phyloP scores from a whole-genome alignment of 1,140 invertebrate species.

The Eufriesea mexicana region DNA sequence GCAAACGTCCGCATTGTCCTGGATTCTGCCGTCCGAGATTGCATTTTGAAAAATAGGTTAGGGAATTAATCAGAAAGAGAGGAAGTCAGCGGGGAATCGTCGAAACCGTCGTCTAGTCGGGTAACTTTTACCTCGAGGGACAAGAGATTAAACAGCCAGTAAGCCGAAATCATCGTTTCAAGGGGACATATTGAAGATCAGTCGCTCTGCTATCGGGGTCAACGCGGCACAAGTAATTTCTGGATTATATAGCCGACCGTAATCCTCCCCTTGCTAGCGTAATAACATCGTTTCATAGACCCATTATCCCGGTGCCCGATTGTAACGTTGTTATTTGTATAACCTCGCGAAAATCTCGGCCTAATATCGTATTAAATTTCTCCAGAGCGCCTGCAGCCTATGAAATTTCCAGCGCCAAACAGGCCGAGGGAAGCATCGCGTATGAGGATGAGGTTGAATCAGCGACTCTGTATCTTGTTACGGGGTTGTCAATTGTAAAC shows the following conservation, averaged over 20 bases:
- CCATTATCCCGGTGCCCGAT: conserved; percentile 26
- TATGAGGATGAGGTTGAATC: too few relatives aligned
- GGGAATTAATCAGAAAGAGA: conserved; percentile 41
- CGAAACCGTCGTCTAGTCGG: neutral
- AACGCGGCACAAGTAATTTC: conserved; percentile 54
- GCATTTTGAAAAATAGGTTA: conserved; percentile 45
- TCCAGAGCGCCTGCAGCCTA: neutral
- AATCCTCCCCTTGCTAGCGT: conserved; percentile 34
- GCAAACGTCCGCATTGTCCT: conserved; percentile 34
- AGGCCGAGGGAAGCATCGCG: too few relatives aligned
- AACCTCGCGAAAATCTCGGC: neutral
- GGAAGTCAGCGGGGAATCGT: conserved; percentile 22
- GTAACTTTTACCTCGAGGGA: conserved; percentile 17
- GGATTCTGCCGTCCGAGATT: conserved; percentile 19
- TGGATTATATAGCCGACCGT: conserved; percentile 52
- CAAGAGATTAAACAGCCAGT: conserved; percentile 48
- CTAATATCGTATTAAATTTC: neutral
- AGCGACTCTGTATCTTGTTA: neutral
- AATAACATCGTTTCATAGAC: conserved; percentile 44
- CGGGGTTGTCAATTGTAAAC: neutral
- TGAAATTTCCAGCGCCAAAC: neutral
- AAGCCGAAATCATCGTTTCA: conserved; percentile 46
- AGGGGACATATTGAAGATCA: conserved; percentile 56
- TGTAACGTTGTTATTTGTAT: conserved; percentile 14
- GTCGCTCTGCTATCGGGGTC: conserved; percentile 42